Base-by-base conservation (phyloP, 1,140 invertebrate genomes). In the Rhizoglyphus robini region DNA sequence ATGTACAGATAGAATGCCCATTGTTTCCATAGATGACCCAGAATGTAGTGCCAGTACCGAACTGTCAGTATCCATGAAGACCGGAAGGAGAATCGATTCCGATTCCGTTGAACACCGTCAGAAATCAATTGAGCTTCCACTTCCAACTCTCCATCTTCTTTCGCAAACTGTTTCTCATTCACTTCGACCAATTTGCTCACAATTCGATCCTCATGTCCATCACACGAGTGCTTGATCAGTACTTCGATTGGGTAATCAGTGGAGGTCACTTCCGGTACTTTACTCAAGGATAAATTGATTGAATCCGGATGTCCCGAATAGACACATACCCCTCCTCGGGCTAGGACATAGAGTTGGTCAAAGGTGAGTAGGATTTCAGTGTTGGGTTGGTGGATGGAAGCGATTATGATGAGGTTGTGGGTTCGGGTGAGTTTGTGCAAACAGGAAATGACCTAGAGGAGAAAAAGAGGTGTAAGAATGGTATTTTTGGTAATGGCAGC, bases 391-490 rank as follows among this genome's bases (percentile, higher is more conserved):
- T 66, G 65, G 31, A 66, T 66, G 25, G 65, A 36, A 3, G 51
- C 20, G 23, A 66, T 47, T 23, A 66, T 63, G 11, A 5, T n/a
- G 8, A 66, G 11, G 25, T 25, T 18, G 30, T 66, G 51, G 5
- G 18, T 27, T 20, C 47, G 61, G 13, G 36, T 15, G 5, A 63
- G 32, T 25, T 15, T 15, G 76, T 90, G 83, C 34, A 90, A 75
- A 30, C 88, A 74, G 4, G 79, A 74, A 31, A 93, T 80, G 67
- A 88, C 88, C 68, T 90, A n/a, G n/a, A n/a, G n/a, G 88, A 64
- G 85, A 85, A 65, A 88, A 89, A 3, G 87, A 32, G 23, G 23
- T 25, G 31, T 11, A 8, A 20, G 20, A 32, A 11, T 23, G 8
- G 15, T 54, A n/a, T n/a, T n/a, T n/a, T n/a, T n/a, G n/a, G n/a